These are phyloP conservation scores for Elgaria multicarinata DNA, from an alignment of 2,113 vertebrate genomes.

Conservation along the genomic window DNA sequence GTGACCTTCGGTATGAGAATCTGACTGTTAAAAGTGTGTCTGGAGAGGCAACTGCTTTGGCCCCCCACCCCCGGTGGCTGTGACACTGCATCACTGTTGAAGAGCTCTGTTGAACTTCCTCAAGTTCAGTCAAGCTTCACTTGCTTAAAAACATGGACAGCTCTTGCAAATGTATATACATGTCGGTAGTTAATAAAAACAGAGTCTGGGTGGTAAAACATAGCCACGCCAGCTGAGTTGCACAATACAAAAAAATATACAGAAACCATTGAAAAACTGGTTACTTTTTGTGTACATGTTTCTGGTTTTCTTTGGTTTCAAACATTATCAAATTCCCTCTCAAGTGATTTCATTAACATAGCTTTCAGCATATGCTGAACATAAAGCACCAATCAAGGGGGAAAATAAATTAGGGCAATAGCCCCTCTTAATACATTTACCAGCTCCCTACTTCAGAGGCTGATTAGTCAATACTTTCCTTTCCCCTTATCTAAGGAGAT, in stretches of 20 bases:
- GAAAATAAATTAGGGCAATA: slow-evolving; percentile 10
- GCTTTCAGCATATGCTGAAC: not conserved
- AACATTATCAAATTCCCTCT: slow-evolving; percentile 7
- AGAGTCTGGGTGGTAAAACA: not conserved
- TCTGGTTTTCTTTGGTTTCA: not conserved
- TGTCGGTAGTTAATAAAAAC: not conserved
- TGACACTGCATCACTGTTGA: not conserved
- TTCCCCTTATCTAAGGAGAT: not conserved
- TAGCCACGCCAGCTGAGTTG: not conserved
- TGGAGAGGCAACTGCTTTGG: not conserved
- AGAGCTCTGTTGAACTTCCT: not conserved
- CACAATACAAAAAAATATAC: not conserved
- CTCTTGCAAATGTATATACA: not conserved
- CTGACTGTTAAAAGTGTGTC: not conserved
- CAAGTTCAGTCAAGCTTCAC: not conserved
- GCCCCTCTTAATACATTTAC: not conserved
- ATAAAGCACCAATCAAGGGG: not conserved
- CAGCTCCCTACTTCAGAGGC: not conserved
- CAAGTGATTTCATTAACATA: not conserved
- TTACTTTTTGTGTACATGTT: not conserved
- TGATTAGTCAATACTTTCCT: not conserved
- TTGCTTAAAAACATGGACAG: not conserved
- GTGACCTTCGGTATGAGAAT: not conserved
- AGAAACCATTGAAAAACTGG: not conserved
- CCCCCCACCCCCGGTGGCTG: not conserved